phyloP scores from a whole-genome alignment of 23 tunicate species.

The Halocynthia roretzi region DNA sequence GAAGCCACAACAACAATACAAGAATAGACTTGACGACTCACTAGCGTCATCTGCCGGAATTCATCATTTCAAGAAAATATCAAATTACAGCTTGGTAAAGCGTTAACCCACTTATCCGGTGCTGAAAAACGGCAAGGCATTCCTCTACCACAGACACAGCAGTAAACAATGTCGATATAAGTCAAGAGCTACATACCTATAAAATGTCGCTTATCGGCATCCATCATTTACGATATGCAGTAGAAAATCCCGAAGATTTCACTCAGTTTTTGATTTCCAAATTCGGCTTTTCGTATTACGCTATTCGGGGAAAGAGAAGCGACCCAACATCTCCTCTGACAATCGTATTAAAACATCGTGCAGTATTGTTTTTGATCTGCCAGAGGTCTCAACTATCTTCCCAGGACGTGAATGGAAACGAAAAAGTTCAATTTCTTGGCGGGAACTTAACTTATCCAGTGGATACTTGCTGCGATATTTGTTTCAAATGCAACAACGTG shows the following conservation, averaged over 20 bases:
- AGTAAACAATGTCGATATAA: too few relatives aligned
- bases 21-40: too few relatives aligned
- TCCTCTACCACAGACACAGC: too few relatives aligned
- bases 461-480: constrained; percentile 60
- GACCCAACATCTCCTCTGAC: neutral
- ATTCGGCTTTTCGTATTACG: constrained; percentile 18
- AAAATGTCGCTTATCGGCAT: constrained; percentile 11
- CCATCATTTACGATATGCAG: constrained; percentile 58
- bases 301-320: neutral
- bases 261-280: constrained; percentile 5
- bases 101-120: too few relatives aligned
- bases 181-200: too few relatives aligned
- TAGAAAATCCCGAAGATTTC: constrained; percentile 38
- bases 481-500: constrained; percentile 45
- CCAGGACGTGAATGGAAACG: neutral
- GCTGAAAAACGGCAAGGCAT: too few relatives aligned
- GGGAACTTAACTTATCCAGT: constrained; percentile 48
- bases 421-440: constrained; percentile 10
- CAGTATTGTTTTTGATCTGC: constrained; percentile 34
- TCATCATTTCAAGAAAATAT: too few relatives aligned
- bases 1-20: too few relatives aligned
- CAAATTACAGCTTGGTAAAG: too few relatives aligned
- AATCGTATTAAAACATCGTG: constrained; percentile 31
- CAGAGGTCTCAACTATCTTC: constrained; percentile 7
- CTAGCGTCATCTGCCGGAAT: too few relatives aligned